These are phyloP conservation scores for Benthosema pterotum DNA, from an alignment of 2,797 vertebrate genomes.

Conservation along the genomic window DNA sequence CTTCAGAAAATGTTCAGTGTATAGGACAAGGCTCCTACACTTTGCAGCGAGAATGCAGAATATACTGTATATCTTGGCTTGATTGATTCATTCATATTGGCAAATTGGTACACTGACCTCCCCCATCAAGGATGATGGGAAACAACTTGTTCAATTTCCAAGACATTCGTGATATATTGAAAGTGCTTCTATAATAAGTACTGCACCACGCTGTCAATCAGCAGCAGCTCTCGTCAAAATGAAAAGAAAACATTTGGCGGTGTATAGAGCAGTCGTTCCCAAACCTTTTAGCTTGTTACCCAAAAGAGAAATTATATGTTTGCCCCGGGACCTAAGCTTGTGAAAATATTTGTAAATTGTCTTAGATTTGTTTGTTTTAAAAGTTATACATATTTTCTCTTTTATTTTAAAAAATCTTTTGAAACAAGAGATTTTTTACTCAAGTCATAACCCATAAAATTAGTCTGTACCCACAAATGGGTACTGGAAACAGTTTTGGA, in stretches of 20 bases:
- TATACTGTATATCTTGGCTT: slow-evolving; percentile 63
- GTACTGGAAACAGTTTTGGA: no score
- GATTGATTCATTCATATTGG: slow-evolving; percentile 48
- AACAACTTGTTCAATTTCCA: slow-evolving; percentile 57
- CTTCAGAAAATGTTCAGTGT: slow-evolving; percentile 53
- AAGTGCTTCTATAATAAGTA: no score
- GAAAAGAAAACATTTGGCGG: slow-evolving; percentile 9
- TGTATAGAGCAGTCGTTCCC: neutral
- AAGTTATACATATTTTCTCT: no score
- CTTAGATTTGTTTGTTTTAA: no score
- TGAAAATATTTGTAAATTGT: no score
- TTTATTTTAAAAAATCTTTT: no score
- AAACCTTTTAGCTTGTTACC: neutral
- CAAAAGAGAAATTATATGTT: no score
- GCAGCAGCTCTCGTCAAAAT: slow-evolving; percentile 30
- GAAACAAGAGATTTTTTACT: no score
- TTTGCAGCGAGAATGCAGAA: slow-evolving; percentile 48
- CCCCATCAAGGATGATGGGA: slow-evolving; percentile 53
- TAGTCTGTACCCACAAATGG: no score
- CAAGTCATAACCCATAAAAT: no score
- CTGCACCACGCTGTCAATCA: slow-evolving; percentile 34
- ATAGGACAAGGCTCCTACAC: slow-evolving; percentile 53
- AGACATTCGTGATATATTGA: no score
- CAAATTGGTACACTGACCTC: slow-evolving; percentile 57
- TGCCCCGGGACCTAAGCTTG: no score